Conservation (phyloP, 2,888 invertebrate genomes). For the Pinctada fucata region DNA sequence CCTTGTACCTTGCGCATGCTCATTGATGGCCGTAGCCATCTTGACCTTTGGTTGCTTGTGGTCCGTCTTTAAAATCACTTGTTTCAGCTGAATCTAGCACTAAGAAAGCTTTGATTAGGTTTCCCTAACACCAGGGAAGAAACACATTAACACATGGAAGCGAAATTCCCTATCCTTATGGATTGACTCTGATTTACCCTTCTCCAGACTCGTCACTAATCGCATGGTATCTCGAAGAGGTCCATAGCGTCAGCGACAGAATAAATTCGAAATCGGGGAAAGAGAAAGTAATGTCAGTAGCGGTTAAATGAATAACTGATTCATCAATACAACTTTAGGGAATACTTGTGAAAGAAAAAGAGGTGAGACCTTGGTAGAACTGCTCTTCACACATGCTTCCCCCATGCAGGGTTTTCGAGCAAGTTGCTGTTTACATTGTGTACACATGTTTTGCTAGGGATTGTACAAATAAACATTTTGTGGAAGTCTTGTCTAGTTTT, state of each 20-base stretch:
- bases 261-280: background rate
- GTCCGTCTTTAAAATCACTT: constrained; percentile 22
- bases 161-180: background rate
- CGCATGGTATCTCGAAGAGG: constrained; percentile 13
- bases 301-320: background rate
- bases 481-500: too few relatives aligned
- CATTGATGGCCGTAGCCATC: constrained; percentile 44
- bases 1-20: constrained; percentile 36
- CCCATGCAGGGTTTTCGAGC: too few relatives aligned
- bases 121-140: background rate
- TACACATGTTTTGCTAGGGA: too few relatives aligned
- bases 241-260: constrained; percentile 2
- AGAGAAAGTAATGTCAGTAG: background rate
- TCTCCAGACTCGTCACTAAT: background rate
- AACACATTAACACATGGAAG: background rate
- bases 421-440: too few relatives aligned
- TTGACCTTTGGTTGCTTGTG: constrained; percentile 47
- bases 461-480: too few relatives aligned
- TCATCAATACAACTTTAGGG: background rate
- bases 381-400: too few relatives aligned
- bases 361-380: too few relatives aligned
- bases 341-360: background rate
- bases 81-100: background rate
- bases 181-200: background rate
- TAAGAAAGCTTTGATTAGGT: background rate